These are phyloP conservation scores for Dryobates pubescens DNA, from an alignment of 2,797 vertebrate species.

Conservation along the genomic window DNA sequence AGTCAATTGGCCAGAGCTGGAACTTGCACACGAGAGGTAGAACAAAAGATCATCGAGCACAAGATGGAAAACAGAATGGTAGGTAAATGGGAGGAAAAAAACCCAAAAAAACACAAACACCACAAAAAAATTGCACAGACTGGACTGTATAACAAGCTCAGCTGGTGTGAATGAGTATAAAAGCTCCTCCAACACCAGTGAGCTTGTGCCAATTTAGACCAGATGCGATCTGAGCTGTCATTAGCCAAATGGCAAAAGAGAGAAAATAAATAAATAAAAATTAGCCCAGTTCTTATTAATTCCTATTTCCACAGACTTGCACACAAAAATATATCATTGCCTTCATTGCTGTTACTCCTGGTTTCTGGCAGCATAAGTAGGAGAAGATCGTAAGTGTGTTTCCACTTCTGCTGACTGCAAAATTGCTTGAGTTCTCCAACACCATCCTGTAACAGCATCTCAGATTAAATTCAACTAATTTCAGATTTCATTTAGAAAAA, in stretches of 20 bases:
- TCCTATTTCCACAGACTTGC: not conserved
- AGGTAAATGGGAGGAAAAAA: slow-evolving; percentile 14
- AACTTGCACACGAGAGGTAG: not conserved
- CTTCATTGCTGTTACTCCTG: not conserved
- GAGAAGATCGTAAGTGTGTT: slow-evolving; percentile 35
- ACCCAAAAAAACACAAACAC: not conserved
- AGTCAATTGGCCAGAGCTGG: not conserved
- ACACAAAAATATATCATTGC: not conserved
- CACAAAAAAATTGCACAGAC: slow-evolving; percentile 20
- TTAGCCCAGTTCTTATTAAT: not conserved
- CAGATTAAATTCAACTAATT: not conserved
- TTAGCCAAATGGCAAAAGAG: slow-evolving; percentile 8
- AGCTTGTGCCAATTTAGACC: slow-evolving; percentile 47
- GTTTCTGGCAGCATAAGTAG: not conserved
- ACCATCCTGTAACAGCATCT: not conserved
- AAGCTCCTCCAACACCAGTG: slow-evolving; percentile 32
- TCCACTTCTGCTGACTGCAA: not conserved
- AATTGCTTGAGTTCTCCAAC: not conserved
- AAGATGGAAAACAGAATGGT: slow-evolving; percentile 60
- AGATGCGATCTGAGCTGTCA: slow-evolving; percentile 37
- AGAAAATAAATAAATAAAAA: not conserved
- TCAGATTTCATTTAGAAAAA: not conserved
- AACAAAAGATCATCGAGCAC: slow-evolving; percentile 30
- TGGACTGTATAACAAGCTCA: slow-evolving; percentile 29
- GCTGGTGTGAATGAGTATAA: slow-evolving; percentile 56